Base-by-base conservation (phyloP, 2,797 vertebrate genomes). In the Gallinago solitaria region DNA sequence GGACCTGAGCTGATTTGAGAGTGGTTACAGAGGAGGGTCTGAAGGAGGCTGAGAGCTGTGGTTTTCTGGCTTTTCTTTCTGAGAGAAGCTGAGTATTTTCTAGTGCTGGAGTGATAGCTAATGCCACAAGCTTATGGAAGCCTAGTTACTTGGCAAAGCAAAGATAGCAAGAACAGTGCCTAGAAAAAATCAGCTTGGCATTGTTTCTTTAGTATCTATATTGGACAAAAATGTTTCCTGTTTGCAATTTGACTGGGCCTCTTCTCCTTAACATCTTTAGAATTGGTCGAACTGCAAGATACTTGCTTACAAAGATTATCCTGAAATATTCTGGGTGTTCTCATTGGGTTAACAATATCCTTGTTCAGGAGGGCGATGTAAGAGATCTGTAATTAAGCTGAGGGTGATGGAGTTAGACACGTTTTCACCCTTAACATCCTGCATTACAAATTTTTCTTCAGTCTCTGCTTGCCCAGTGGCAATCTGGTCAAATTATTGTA, bases 401-500 rank as follows among this genome's bases (percentile, higher is more conserved):
- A 27, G 54, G 65, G 12, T 12, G 60, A 3, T 30, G 50, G 50
- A 56, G 16, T 39, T 3, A 1, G 51, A 54, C 28, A 32, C 4
- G 11, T 54, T 30, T 53, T 53, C 16, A 30, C 51, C 51, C 28
- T 53, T 53, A 53, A 30, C 16, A 28, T 28, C 28, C 51, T 12
- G 21, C 25, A 5, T 4, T 28, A 27, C 48, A 74, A 27, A 48
- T 53, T 45, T 45, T 28, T 57, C 68, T 60, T 45, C 61, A 27
- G 45, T 43, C 28, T 54, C 65, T 33, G 60, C 33, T 67, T 33
- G n/a, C 30, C 32, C 60, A 50, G 37, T 53, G 75, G 41, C 53
- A 32, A 3, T 7, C 2, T 1, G 4, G 16, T 28, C 45, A 51
- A 3, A 5, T 37, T 9, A 0, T 1, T 59, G 6, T 5, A 7